Base-by-base conservation (phyloP, 1,140 invertebrate species). In the Heliconius hermathena region DNA sequence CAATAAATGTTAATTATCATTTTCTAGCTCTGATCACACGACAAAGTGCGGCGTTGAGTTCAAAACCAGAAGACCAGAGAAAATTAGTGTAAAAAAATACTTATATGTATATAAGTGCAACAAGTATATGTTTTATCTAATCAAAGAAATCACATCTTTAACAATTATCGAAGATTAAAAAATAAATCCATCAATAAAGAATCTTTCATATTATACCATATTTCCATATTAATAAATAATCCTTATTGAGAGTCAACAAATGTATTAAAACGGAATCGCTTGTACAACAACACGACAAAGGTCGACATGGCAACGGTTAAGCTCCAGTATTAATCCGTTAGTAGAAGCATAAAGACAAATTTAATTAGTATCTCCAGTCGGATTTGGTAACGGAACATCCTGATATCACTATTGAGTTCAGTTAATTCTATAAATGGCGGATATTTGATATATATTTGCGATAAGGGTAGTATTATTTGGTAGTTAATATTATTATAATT, bases 341-440 rank as follows among this genome's bases (percentile, higher is more conserved):
- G 76, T 71, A 74, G 78, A 80, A 85, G 78, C 81, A 82, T 87
- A 88, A 86, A 84, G 86, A 84, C 84, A 83, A 84, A 89, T 88
- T 88, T 87, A 88, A 89, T 89, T 89, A 88, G 76, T 73, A 80
- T 60, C 76, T 74, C 38, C 73, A 60, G 71, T 70, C 77, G 73
- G 66, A 60, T 78, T 79, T 49, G 70, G 78, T 71, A 79, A 77
- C 60, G 52, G 70, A 54, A 79, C 29, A 78, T 71, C 66, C 73
- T 75, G 46, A 60, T 73, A 76, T 79, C 74, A 71, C 54, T 76
- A 73, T 80, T 73, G 57, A 22, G 46, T 79, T 52, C 2, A 5
- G 6, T 57, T 76, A 13, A 71, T 70, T 46, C 13, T 76, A 66
- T 76, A 60, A 49, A 70, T 70, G 38, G 60, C 9, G 20, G 60